Base-by-base conservation (phyloP, 23 tunicate species). In the Botrylloides violaceus region DNA sequence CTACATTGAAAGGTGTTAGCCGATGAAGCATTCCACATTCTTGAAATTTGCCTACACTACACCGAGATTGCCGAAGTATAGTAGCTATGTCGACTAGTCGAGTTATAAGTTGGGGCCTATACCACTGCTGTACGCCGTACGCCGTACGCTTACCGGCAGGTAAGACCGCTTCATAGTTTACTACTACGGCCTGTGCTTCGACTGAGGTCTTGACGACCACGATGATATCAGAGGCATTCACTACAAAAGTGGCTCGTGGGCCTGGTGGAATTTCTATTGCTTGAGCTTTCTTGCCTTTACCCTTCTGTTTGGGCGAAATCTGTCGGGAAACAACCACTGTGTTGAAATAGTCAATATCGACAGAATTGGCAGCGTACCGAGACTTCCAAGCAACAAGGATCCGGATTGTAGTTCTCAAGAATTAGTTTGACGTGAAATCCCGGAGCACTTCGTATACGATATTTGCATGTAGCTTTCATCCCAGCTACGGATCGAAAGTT, bases 361-460 rank as follows among this genome's bases (percentile, higher is more conserved):
- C 53, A n/a, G n/a, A n/a, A n/a, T n/a, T n/a, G n/a, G n/a, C n/a
- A 58, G 26, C 62, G 23, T 31, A 63, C 70, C n/a, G 32, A 7
- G 9, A 63, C 32, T 3, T 9, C 7, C 33, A 33, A 63, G 70
- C 36, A 29, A 34, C 36, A 63, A 3, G 70, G 70, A 6, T 63
- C 70, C 3, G 70, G 33, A 28, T 29, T 3, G 36, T 12, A 63
- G 7, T 63, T 33, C 4, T 6, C 33, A 34, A 12, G 33, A 3
- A 33, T 31, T 33, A 63, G 70, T 63, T 31, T 63, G 34, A 63
- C 29, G 29, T 63, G 35, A 33, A 63, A 31, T 29, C 70, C 70
- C 6, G 18, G 32, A 3, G 70, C 35, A 4, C 35, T 33, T 63
- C 33, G 32, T 3, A 63, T 63, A 3, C 36, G 70, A 9, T 63